Evolutionary conservation across 2,888 invertebrate genomes (phyloP).

Genomic region (Agonum fuliginosum): DNA sequence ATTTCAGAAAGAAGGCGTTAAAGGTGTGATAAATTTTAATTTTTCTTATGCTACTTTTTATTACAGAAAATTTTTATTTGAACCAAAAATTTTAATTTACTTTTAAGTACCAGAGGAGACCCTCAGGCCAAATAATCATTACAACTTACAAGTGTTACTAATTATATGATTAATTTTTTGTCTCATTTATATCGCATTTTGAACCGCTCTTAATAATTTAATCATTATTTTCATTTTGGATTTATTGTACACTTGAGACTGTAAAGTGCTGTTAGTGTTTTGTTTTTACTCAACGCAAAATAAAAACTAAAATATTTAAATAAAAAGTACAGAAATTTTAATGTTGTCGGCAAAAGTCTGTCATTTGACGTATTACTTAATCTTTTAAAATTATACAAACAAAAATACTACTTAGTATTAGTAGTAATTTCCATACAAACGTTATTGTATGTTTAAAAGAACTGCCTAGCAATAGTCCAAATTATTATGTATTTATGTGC

Average conservation of each 20-base stretch:
- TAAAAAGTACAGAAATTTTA: no score
- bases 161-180: slow-evolving; percentile 4
- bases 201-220: background rate
- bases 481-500: slow-evolving; percentile 56
- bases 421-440: slow-evolving; percentile 52
- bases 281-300: no score
- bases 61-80: background rate
- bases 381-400: slow-evolving; percentile 32
- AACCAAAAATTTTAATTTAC: slow-evolving; percentile 1
- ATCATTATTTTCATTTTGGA: background rate
- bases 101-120: slow-evolving; percentile 4
- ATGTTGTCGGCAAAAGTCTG: background rate
- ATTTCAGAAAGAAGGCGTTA: no score
- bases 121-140: background rate
- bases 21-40: no score
- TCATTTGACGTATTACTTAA: slow-evolving; percentile 3
- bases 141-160: background rate
- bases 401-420: slow-evolving; percentile 27
- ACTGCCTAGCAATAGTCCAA: slow-evolving; percentile 31
- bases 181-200: no score
- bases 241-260: slow-evolving; percentile 3
- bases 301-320: no score
- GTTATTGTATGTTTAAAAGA: slow-evolving; percentile 53
- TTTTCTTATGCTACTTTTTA: no score
- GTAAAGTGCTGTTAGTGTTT: slow-evolving; percentile 2